Conservation (phyloP, 2,797 vertebrate species). For the Sebastes alutus region DNA sequence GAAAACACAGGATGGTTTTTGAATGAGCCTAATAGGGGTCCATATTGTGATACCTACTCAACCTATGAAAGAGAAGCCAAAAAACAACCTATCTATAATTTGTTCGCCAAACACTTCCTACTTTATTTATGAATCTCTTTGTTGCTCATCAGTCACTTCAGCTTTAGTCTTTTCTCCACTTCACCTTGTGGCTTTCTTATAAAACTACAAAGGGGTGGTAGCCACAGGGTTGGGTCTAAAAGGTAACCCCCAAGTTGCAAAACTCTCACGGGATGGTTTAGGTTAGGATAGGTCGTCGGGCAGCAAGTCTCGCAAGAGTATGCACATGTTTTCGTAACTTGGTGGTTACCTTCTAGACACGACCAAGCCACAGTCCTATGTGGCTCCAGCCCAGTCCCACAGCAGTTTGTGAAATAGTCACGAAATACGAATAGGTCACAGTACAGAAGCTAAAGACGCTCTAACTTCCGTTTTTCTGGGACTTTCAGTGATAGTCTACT, state of each 20-base stretch:
- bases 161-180: neutral
- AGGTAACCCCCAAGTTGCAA: neutral
- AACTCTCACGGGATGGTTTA: neutral
- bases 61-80: neutral
- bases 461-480: neutral
- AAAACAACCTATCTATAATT: neutral
- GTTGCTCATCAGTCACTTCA: neutral
- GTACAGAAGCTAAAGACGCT: too few species aligned
- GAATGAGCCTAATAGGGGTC: neutral
- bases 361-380: too few species aligned
- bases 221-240: neutral
- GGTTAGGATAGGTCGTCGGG: too few species aligned
- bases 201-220: neutral
- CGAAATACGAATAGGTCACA: too few species aligned
- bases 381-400: too few species aligned
- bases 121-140: neutral
- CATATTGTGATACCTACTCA: neutral
- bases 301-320: too few species aligned
- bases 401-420: too few species aligned
- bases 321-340: too few species aligned
- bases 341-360: too few species aligned
- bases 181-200: neutral
- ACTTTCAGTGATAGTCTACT: neutral
- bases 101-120: neutral
- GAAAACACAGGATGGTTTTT: neutral